Base-by-base conservation (phyloP, 2,797 vertebrate species). In the Rallus crepitans region DNA sequence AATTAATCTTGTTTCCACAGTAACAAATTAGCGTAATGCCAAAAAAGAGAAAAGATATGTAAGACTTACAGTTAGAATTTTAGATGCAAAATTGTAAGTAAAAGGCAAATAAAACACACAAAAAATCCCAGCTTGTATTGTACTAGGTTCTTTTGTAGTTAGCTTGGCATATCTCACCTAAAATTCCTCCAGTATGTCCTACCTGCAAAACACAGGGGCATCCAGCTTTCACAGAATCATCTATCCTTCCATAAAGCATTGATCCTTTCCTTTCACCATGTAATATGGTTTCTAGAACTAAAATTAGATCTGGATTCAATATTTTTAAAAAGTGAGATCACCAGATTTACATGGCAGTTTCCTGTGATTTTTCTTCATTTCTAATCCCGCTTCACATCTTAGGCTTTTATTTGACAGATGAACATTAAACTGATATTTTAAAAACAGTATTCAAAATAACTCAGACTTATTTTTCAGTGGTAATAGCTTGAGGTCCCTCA, bases 301-400 rank as follows among this genome's bases (percentile, higher is more conserved):
- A 61, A 78, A 87, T 31, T 79, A 76, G 64, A 87, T 85, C 85
- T 85, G 94, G 52, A 89, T 70, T 60, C 9, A 80, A 77, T 80
- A 89, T 77, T 93, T 45, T 91, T 66, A 1, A 63, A 91, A 87
- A 56, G 52, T 91, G 69, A 81, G 50, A 69, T 93, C 45, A 72
- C 40, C 86, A 25, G 77, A 53, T 90, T 88, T 89, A 53, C 64
- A 10, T 45, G 68, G 57, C 81, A 69, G 61, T 81, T 96, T 94
- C 65, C 63, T 83, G 57, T 83, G 50, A 71, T 86, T 83, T 91
- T 55, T 91, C 47, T 86, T 70, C 68, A 53, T 78, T 95, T 95
- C 69, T 83, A 78, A 88, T 92, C 90, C 88, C 45, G 37, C 5
- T 50, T 90, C 65, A 83, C 48, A 71, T 80, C 30, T 81, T 73